Evolutionary conservation across 2,888 invertebrate genomes (phyloP), one percentile per base, ranked within the genome.

Genomic region (Phalera bucephala): DNA sequence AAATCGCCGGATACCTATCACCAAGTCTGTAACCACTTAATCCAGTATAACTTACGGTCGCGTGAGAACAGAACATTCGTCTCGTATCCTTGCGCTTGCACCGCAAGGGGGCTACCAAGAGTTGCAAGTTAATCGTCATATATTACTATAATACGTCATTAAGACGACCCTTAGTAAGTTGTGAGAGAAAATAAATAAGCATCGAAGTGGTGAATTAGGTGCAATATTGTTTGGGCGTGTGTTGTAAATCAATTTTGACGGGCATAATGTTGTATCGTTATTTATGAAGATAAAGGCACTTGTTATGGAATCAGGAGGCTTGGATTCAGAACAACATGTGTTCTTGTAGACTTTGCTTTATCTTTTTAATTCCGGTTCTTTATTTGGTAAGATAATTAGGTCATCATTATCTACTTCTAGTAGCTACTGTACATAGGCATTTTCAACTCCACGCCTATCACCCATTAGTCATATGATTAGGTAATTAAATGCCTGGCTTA

Each of bases 101-200:
- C 58, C 40, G 50, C 39, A 13, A 53, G 70, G 75, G 73, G 70
- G 64, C 63, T 66, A 64, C 53, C 63, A 59, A 64, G 69, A 78
- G 78, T 64, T 83, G 82, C 84, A 85, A 84, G 83, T 83, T 85
- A 84, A 86, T 84, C 74, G 72, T 64, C 61, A 50, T 72, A 70
- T 71, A 78, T 78, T 72, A 74, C 69, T 17, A 10, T 63, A 40
- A 75, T 82, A 70, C 68, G 81, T 85, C 84, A 81, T 62, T 58
- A 62, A 65, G 55, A 56, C 44, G 46, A 37, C 62, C 62, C 64
- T 52, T 57, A 65, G 54, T 62, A 59, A 59, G 64, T 55, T 61
- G 65, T 56, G 52, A 61, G 59, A 59, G 51, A 49, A 48, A 57
- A 67, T 71, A 68, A 75, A 71, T 68, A 65, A 58, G 52, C 39